Evolutionary conservation across 2,888 invertebrate genomes (phyloP).

Genomic region (Coremacera marginata): DNA sequence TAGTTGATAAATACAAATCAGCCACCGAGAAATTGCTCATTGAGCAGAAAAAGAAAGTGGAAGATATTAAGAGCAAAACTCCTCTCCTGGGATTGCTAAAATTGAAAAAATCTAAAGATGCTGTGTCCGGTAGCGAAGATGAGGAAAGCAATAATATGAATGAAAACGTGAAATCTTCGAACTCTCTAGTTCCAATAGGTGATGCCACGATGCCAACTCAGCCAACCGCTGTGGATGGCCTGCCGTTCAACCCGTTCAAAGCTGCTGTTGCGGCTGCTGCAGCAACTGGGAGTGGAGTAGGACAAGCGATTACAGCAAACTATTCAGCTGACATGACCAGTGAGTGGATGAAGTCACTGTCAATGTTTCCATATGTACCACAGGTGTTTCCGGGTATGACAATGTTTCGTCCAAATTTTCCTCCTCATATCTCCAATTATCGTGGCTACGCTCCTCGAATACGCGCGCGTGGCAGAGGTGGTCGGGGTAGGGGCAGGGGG

Average conservation of each 20-base stretch:
- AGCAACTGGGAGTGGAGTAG: conserved; percentile 52
- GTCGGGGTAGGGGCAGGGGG: conserved; percentile 65
- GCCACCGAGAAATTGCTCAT: conserved; percentile 67
- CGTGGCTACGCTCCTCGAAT: conserved; percentile 58
- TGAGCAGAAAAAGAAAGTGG: conserved; percentile 64
- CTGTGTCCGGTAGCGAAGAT: conserved; percentile 51
- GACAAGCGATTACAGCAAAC: conserved; percentile 39
- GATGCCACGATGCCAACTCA: conserved; percentile 42
- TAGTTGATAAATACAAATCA: conserved; percentile 67
- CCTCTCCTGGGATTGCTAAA: conserved; percentile 61
- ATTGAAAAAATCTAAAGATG: conserved; percentile 50
- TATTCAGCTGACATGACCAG: conserved; percentile 58
- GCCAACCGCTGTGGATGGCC: conserved; percentile 50
- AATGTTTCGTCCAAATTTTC: conserved; percentile 37
- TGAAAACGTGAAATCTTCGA: conserved; percentile 52
- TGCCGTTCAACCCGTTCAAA: conserved; percentile 61
- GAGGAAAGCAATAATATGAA: conserved; percentile 50
- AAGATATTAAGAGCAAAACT: conserved; percentile 64
- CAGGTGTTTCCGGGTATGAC: conserved; percentile 64
- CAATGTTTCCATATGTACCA: conserved; percentile 65
- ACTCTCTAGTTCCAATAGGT: conserved; percentile 60
- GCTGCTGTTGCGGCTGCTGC: conserved; percentile 60
- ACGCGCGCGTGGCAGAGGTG: conserved; percentile 69
- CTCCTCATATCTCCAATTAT: conserved; percentile 53
- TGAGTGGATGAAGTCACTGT: conserved; percentile 66